phyloP scores from a whole-genome alignment of 1,140 invertebrate genomes.

The Aphelenchoides avenae region DNA sequence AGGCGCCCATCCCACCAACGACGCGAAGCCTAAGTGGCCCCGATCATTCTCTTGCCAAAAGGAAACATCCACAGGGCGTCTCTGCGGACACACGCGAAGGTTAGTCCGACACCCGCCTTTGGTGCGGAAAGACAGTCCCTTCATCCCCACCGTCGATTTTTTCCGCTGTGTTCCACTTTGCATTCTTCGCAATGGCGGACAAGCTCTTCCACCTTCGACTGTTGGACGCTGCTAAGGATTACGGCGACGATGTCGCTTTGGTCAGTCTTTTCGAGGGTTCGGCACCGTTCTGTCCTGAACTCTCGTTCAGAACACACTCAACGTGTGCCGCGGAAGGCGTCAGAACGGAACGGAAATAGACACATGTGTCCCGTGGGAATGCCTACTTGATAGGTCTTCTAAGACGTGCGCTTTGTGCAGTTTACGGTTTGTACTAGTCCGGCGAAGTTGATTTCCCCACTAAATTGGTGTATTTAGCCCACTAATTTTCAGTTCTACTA shows the following conservation, averaged over 20 bases:
- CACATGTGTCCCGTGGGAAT: not conserved
- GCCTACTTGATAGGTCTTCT: not conserved
- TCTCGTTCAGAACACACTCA: not conserved
- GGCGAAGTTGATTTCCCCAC: too few relatives aligned
- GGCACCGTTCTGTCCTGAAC: not conserved
- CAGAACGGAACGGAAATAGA: not conserved
- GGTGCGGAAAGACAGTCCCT: too few relatives aligned
- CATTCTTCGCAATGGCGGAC: not conserved
- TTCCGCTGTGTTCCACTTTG: not conserved
- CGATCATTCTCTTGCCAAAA: too few relatives aligned
- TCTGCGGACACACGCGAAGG: too few relatives aligned
- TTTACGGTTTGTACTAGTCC: not conserved
- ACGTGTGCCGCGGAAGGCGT: not conserved
- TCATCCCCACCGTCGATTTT: too few relatives aligned
- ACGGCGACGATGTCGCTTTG: conserved; percentile 14
- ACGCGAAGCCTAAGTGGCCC: too few relatives aligned
- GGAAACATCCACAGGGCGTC: too few relatives aligned
- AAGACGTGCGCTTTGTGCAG: not conserved
- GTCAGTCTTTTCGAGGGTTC: conserved; percentile 1
- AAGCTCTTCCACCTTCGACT: conserved; percentile 15
- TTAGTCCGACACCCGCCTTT: too few relatives aligned
- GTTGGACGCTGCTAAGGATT: conserved; percentile 19
- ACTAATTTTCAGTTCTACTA: too few relatives aligned
- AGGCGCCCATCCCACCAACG: too few relatives aligned
- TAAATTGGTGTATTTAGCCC: too few relatives aligned